A percentile compares a stretch with the other conserved stretches of the same genome.
phyloP scores from a whole-genome alignment of 2,888 invertebrate species.

The Erebia ligea region DNA sequence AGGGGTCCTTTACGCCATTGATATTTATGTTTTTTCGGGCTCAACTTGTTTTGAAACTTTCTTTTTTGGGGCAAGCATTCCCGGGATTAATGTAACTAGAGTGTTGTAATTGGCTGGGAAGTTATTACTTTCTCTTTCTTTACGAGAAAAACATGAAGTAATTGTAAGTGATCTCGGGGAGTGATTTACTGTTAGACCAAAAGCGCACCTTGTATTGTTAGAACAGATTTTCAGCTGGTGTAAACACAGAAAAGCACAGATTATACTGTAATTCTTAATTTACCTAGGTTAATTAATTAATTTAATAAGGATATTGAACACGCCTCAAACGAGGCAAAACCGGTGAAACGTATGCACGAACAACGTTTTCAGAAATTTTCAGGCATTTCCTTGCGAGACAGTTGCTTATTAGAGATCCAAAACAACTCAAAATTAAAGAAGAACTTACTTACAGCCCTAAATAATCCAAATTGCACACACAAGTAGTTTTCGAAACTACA shows the following conservation, averaged over 20 bases:
- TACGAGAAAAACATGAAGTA: slow-evolving; percentile 70
- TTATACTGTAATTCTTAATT: not conserved
- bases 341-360: not conserved
- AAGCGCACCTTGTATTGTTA: slow-evolving; percentile 46
- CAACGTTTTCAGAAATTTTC: not conserved
- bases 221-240: slow-evolving; percentile 19
- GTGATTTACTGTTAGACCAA: slow-evolving; percentile 69
- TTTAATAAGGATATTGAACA: not conserved
- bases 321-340: not conserved
- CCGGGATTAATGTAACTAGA: slow-evolving; percentile 72
- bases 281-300: no score
- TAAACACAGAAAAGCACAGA: slow-evolving; percentile 4
- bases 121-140: slow-evolving; percentile 72
- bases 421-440: not conserved
- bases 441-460: not conserved
- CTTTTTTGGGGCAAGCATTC: slow-evolving; percentile 60
- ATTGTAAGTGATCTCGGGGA: slow-evolving; percentile 60
- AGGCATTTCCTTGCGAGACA: not conserved
- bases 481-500: slow-evolving; percentile 32
- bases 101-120: slow-evolving; percentile 74
- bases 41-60: slow-evolving; percentile 73
- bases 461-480: slow-evolving; percentile 14
- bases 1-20: slow-evolving; percentile 67
- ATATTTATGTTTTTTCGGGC: slow-evolving; percentile 73
- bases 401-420: not conserved